Conservation (phyloP, 2,113 vertebrate genomes). For the Stigmatopora argus region DNA sequence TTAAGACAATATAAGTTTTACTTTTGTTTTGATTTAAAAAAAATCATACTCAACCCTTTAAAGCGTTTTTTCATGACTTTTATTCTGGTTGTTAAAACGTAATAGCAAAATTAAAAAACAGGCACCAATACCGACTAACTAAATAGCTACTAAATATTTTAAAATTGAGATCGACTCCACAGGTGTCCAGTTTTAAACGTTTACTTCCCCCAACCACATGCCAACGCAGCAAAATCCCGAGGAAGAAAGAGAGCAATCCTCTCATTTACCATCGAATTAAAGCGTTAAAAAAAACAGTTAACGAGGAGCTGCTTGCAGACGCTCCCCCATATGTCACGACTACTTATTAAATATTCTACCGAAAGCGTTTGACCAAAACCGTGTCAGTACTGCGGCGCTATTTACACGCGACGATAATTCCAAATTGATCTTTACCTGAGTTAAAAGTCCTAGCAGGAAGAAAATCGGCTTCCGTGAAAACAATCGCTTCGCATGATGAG, state of each 20-base stretch:
- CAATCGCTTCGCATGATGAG: conserved; percentile 29
- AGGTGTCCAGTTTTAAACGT: conserved; percentile 34
- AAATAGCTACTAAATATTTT: not conserved
- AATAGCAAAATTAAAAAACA: not conserved
- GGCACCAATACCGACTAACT: not conserved
- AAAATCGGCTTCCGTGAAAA: conserved; percentile 30
- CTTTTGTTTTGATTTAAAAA: not conserved
- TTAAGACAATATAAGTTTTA: no score
- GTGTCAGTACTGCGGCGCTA: conserved; percentile 8
- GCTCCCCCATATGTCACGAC: conserved; percentile 6
- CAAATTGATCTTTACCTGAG: not conserved
- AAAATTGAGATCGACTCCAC: conserved; percentile 28
- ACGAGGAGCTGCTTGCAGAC: not conserved
- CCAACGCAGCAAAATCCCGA: conserved; percentile 28
- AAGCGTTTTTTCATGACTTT: no score
- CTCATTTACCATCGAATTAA: conserved; percentile 2
- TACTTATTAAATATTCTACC: conserved; percentile 57
- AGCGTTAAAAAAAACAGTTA: not conserved
- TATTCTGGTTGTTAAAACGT: not conserved
- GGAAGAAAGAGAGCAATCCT: conserved; percentile 21
- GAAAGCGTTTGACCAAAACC: conserved; percentile 25
- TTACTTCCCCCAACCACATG: conserved; percentile 25
- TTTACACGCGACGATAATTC: not conserved
- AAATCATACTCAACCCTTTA: no score
- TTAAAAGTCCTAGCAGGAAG: not conserved